Conservation (phyloP, 1,140 invertebrate genomes). For the Drosophila fuyamai region DNA sequence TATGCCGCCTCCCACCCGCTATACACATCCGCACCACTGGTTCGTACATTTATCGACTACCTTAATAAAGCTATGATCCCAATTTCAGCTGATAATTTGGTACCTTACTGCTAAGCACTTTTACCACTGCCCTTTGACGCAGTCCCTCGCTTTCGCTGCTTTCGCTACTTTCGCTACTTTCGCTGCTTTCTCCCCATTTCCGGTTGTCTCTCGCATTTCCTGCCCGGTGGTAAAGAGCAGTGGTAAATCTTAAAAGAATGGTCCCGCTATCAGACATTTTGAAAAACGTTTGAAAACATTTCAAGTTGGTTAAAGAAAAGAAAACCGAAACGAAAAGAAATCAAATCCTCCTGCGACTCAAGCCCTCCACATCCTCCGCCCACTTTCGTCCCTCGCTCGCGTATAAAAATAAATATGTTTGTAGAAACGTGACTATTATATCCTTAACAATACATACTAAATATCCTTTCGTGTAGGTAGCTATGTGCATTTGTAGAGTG, state of each 20-base stretch:
- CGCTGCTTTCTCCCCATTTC: neutral
- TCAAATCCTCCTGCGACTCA: constrained; percentile 55
- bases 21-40: constrained; percentile 31
- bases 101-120: constrained; percentile 85
- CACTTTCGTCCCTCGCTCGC: constrained; percentile 37
- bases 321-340: constrained; percentile 65
- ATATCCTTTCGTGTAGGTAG: constrained; percentile 51
- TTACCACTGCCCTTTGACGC: constrained; percentile 83
- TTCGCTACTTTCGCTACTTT: neutral
- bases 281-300: constrained; percentile 84
- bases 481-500: constrained; percentile 67
- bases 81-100: constrained; percentile 85
- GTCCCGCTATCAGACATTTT: constrained; percentile 85
- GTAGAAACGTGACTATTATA: constrained; percentile 62
- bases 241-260: constrained; percentile 85
- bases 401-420: constrained; percentile 83
- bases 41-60: constrained; percentile 80
- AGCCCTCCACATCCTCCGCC: constrained; percentile 20
- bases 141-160: neutral
- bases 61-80: constrained; percentile 85
- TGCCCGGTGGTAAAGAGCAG: constrained; percentile 61
- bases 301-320: constrained; percentile 72
- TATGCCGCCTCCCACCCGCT: constrained; percentile 10
- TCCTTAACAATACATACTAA: constrained; percentile 44
- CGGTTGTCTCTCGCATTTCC: constrained; percentile 1